phyloP scores from a whole-genome alignment of 2,888 invertebrate genomes.

The Steinernema scapterisci region DNA sequence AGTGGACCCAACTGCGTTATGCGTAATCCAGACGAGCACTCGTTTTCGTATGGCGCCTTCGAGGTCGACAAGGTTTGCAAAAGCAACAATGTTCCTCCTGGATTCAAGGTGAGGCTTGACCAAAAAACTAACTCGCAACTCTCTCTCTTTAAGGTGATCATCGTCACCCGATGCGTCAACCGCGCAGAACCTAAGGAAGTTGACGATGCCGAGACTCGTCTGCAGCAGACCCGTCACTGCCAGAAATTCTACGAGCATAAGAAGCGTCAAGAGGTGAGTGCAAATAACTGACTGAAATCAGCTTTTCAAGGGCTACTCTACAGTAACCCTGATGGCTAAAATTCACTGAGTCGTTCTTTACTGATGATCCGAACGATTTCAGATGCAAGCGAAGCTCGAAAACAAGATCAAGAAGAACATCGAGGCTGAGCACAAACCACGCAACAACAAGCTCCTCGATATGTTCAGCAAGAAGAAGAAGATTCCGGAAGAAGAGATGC shows the following conservation, averaged over 20 bases:
- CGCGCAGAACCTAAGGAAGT: background rate
- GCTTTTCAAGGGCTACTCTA: too few species aligned
- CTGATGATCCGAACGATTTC: too few species aligned
- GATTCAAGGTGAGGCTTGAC: constrained; percentile 53
- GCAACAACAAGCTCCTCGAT: background rate
- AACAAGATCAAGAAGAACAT: constrained; percentile 13
- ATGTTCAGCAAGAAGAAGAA: constrained; percentile 10
- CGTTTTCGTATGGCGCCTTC: constrained; percentile 53
- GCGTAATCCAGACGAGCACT: constrained; percentile 51
- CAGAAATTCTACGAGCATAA: background rate
- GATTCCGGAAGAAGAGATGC: background rate
- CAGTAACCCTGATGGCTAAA: too few species aligned
- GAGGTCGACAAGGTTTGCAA: constrained; percentile 64
- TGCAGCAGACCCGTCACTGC: constrained; percentile 9
- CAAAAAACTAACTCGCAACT: too few species aligned
- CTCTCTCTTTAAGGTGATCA: constrained; percentile 39
- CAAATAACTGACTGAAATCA: too few species aligned
- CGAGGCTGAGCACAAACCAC: background rate
- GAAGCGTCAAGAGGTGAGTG: constrained; percentile 8
- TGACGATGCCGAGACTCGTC: background rate
- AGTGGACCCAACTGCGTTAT: constrained; percentile 50
- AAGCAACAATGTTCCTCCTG: constrained; percentile 48
- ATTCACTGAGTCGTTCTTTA: too few species aligned
- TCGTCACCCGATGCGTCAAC: constrained; percentile 55
- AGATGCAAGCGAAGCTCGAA: constrained; percentile 15